Base-by-base conservation (phyloP, 2,113 vertebrate genomes). In the Seriola quinqueradiata region DNA sequence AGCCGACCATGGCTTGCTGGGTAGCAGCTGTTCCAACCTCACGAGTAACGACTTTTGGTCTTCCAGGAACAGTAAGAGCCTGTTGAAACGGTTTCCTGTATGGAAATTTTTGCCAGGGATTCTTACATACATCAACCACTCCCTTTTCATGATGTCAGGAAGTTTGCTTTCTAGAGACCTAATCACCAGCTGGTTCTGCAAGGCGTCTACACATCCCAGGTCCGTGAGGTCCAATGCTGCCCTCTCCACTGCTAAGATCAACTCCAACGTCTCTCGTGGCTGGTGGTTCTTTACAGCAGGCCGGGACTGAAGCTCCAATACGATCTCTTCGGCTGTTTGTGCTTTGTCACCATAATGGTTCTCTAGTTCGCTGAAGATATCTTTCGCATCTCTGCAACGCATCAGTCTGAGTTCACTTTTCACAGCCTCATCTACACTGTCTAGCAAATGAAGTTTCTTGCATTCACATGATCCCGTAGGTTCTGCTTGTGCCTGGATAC, bases 101-200 rank as follows among this genome's bases (percentile, higher is more conserved):
- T 19, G 13, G 16, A 61, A 32, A 36, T 61, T 61, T 32, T 61
- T 61, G 36, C 1, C 16, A 23, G 59, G 59, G 28, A 36, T 19
- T 4, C 59, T 36, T 8, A 61, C 59, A 61, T 36, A 40, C 40
- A 40, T 40, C 8, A 10, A 8, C 40, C 40, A 40, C 9, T 40
- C 40, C 11, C 40, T 40, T 4, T 36, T 36, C 59, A 61, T 61
- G 28, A 61, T 3, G 17, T 61, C 32, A 61, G 59, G 59, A 14
- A 61, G 32, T 61, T 61, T 61, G 17, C 59, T 34, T 25, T 61
- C 32, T 61, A 61, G 17, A 16, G 59, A 61, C 14, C 59, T 7
- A 36, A 61, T 66, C 40, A 66, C 64, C 40, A 66, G n/a, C 11
- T 44, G 64, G 64, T 44, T 66, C n/a, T 66, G 64, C 19, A 66